phyloP scores from a whole-genome alignment of 2,797 vertebrate genomes.

The Trichosurus vulpecula region DNA sequence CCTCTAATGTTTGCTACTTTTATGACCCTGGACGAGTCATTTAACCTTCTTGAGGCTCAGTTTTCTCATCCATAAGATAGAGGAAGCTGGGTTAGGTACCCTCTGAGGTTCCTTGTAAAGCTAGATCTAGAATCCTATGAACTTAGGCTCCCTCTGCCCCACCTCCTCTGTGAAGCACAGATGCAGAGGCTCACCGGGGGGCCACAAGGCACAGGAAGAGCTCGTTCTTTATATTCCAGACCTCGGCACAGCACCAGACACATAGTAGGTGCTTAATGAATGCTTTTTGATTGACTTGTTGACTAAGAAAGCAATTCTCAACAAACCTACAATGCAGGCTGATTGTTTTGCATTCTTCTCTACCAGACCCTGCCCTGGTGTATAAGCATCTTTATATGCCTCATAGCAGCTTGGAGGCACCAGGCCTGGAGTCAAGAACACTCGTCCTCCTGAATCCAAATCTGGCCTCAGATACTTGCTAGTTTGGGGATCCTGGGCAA shows the following conservation, averaged over 20 bases:
- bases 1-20: neutral
- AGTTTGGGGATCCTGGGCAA: neutral
- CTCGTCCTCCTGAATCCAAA: neutral
- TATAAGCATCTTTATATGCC: neutral
- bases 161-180: neutral
- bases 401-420: neutral
- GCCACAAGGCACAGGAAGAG: neutral
- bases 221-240: neutral
- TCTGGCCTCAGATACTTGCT: neutral
- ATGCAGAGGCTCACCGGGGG: neutral
- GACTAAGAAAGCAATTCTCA: neutral
- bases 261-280: neutral
- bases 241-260: neutral
- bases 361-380: neutral
- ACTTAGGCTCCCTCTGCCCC: neutral
- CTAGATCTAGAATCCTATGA: neutral
- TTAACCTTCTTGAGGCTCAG: neutral
- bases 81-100: neutral
- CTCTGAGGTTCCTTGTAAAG: neutral
- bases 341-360: neutral
- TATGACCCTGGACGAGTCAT: neutral
- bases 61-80: neutral
- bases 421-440: neutral
- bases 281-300: neutral
- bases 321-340: neutral